These are phyloP conservation scores for Anseranas semipalmata DNA, from an alignment of 2,113 vertebrate species.

Conservation along the genomic window DNA sequence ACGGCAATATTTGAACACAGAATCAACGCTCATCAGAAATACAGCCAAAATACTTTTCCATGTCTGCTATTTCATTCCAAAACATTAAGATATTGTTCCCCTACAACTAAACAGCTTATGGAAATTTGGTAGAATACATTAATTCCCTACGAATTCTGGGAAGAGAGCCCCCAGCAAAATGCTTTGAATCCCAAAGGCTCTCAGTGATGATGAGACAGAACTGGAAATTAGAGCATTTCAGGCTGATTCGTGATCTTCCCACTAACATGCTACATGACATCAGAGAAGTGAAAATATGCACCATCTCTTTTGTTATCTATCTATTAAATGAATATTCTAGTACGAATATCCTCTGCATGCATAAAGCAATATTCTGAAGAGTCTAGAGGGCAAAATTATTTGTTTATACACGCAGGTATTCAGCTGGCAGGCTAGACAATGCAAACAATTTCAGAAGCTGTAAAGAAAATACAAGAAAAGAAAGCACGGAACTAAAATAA, in stretches of 20 bases:
- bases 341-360: neutral
- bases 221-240: neutral
- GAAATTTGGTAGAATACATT: neutral
- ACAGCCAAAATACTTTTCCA: neutral
- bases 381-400: neutral
- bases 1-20: neutral
- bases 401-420: neutral
- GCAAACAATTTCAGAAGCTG: neutral
- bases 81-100: neutral
- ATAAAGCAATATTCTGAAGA: neutral
- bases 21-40: neutral
- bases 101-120: neutral
- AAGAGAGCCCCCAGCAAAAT: neutral
- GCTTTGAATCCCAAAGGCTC: neutral
- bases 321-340: neutral
- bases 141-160: no score
- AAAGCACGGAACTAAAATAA: neutral
- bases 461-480: neutral
- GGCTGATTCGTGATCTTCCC: neutral
- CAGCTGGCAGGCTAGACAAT: neutral
- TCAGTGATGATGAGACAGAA: neutral
- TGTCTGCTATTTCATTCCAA: neutral
- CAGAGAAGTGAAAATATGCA: neutral
- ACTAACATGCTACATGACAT: neutral
- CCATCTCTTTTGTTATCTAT: neutral